These are phyloP conservation scores for Ornithoptera priamus DNA, from an alignment of 2,888 invertebrate species.

Conservation along the genomic window DNA sequence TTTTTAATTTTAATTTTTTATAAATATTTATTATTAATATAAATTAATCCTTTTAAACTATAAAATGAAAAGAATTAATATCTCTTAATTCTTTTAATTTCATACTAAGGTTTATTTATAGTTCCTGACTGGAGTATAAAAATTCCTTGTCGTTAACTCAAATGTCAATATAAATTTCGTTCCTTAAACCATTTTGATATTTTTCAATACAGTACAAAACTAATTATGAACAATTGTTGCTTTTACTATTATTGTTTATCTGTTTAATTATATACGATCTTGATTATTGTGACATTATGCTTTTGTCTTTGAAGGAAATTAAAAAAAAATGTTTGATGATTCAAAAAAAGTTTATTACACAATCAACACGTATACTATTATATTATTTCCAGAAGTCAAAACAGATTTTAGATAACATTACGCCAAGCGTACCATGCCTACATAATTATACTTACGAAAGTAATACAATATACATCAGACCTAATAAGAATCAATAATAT, in stretches of 20 bases:
- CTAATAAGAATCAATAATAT: neutral
- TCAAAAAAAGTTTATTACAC: conserved; percentile 37
- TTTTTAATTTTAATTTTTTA: no score
- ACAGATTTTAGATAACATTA: conserved; percentile 24
- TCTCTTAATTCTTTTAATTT: no score
- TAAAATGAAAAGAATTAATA: no score
- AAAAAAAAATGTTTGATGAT: conserved; percentile 14
- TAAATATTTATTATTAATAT: no score
- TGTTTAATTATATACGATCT: neutral
- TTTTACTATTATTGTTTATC: neutral
- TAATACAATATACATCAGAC: neutral
- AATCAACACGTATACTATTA: conserved; percentile 32
- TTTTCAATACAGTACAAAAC: no score
- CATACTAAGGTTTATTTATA: no score
- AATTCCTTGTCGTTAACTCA: no score
- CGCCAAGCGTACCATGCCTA: conserved; percentile 29
- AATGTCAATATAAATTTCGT: no score
- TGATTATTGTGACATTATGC: neutral
- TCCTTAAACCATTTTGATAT: no score
- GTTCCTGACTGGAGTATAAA: no score
- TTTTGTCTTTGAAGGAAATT: neutral
- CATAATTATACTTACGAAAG: conserved; percentile 18
- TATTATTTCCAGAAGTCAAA: conserved; percentile 27
- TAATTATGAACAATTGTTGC: no score
- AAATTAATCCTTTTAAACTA: no score